Evolutionary conservation across 2,888 invertebrate species (phyloP), one percentile per base, ranked within the genome.

Genomic region (Lutraria lutraria): DNA sequence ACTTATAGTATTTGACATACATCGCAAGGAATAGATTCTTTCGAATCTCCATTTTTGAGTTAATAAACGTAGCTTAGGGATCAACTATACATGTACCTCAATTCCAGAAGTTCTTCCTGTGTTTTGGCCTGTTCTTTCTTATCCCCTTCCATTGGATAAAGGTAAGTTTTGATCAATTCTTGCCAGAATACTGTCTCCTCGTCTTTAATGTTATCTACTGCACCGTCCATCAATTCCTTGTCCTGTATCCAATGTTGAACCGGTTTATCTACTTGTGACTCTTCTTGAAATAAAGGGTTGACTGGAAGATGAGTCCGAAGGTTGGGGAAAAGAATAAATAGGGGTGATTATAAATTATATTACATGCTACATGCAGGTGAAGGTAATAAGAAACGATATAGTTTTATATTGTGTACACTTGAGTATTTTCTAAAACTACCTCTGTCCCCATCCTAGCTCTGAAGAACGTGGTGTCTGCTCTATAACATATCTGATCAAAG

Each of bases 131-230:
- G 94, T 53, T 95, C 89, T 86, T 98, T 98, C 95, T 98, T 98
- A 97, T 99, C 98, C 94, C 98, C 98, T 96, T 99, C 98, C 94
- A 99, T 98, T 3, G 99, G 99, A 96, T 98, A 98, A 86, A 99
- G 97, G 97, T 99, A 99, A 97, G 99, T 98, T 90, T 98, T 98
- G 93, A 99, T 98, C 86, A 99, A 97, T 94, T 99, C 99, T 96
- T 98, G 98, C 99, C 99, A 99, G 97, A 99, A 99, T 86, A 97
- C 97, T 89, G 98, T 97, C 97, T 99, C 99, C n/a, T 92, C 90
- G 3, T 80, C 34, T 25, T 79, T 60, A 31, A 94, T 87, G 4
- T n/a, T 83, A 52, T 93, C 92, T 2, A 72, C 83, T 0, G 82
- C 89, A 0, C 93, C 92, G 15, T 92, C 86, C 72, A 86, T 90